phyloP scores from a whole-genome alignment of 2,888 invertebrate species.

The Acanthosepion lycidas region DNA sequence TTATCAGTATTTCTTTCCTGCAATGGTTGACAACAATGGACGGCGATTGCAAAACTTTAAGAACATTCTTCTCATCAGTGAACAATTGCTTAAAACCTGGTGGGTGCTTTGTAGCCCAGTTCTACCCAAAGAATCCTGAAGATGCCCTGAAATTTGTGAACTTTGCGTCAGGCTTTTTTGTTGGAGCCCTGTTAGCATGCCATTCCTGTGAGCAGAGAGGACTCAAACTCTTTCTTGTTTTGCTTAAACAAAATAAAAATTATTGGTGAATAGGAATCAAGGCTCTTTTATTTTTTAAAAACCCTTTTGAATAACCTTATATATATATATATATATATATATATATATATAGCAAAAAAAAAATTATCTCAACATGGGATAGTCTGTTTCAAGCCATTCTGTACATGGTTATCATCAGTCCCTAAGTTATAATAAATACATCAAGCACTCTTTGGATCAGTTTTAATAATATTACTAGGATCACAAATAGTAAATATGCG shows the following conservation, averaged over 20 bases:
- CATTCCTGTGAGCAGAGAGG: slow-evolving; percentile 54
- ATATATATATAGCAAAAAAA: too few relatives aligned
- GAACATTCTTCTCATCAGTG: slow-evolving; percentile 52
- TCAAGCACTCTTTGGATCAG: too few relatives aligned
- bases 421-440: too few relatives aligned
- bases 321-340: too few relatives aligned
- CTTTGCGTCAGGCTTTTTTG: slow-evolving; percentile 50
- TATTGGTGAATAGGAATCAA: too few relatives aligned
- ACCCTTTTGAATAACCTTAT: too few relatives aligned
- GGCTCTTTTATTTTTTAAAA: too few relatives aligned
- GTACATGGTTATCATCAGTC: too few relatives aligned
- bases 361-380: too few relatives aligned
- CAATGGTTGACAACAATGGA: slow-evolving; percentile 53
- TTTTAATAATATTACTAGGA: too few relatives aligned
- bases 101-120: slow-evolving; percentile 54
- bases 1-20: slow-evolving; percentile 54
- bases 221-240: slow-evolving; percentile 54
- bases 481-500: too few relatives aligned
- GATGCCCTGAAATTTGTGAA: slow-evolving; percentile 51
- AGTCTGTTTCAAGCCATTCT: too few relatives aligned
- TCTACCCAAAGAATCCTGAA: slow-evolving; percentile 52
- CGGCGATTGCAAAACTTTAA: slow-evolving; percentile 45
- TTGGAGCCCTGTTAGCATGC: slow-evolving; percentile 53
- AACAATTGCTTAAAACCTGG: slow-evolving; percentile 49
- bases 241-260: slow-evolving; percentile 49